Percentiles rank a stretch among this genome's conserved stretches.
These are phyloP conservation scores for Buceros bicornis DNA, from an alignment of 2,797 vertebrate species.

Conservation along the genomic window DNA sequence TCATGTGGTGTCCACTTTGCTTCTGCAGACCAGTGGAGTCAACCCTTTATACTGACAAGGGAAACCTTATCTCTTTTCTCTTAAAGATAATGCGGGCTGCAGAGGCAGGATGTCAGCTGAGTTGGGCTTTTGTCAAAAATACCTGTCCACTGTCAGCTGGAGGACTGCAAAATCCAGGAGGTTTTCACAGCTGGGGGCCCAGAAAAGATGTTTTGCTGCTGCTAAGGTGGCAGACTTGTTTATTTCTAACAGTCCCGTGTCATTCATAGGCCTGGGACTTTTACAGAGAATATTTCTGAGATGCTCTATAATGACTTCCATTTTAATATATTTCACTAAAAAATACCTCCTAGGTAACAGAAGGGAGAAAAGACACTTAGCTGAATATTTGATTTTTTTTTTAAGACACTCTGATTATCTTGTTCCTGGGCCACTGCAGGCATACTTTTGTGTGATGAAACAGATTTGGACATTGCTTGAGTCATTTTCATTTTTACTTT, in stretches of 20 bases:
- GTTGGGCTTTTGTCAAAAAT: background rate
- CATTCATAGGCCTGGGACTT: background rate
- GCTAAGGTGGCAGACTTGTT: background rate
- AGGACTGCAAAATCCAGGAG: background rate
- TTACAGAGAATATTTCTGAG: background rate
- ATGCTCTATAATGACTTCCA: background rate
- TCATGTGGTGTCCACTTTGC: accelerated
- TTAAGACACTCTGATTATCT: background rate
- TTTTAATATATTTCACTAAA: background rate
- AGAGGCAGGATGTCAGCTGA: background rate
- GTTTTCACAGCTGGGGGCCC: background rate
- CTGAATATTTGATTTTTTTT: background rate
- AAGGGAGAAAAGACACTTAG: background rate
- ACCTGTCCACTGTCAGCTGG: accelerated
- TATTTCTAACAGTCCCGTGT: background rate
- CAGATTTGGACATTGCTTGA: background rate
- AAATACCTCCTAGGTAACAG: background rate
- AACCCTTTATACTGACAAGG: background rate
- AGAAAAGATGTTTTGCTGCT: background rate
- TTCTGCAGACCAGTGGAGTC: background rate
- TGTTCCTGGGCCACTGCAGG: background rate
- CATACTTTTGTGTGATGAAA: background rate
- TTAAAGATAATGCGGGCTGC: accelerated
- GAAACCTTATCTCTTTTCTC: background rate
- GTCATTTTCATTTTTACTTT: background rate